Evolutionary conservation across 2,888 invertebrate genomes (phyloP).

Genomic region (Eurytoma californica): DNA sequence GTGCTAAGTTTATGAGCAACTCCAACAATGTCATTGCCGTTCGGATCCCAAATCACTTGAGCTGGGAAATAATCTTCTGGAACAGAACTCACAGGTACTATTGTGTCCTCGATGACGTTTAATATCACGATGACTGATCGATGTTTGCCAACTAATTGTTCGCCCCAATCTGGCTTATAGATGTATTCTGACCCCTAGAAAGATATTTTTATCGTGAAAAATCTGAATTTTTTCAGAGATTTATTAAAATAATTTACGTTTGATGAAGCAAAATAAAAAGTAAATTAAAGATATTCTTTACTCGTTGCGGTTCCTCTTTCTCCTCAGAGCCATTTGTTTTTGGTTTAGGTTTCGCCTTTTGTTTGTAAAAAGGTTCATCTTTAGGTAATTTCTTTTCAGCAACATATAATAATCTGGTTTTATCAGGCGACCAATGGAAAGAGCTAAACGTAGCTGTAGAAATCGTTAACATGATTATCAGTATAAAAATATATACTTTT

Average conservation of each 20-base stretch:
- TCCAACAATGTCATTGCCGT: slow-evolving; percentile 79
- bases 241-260: not conserved
- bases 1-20: slow-evolving; percentile 84
- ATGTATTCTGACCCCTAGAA: slow-evolving; percentile 84
- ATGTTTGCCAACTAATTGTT: slow-evolving; percentile 85
- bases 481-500: not conserved
- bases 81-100: slow-evolving; percentile 77
- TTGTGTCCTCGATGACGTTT: slow-evolving; percentile 79
- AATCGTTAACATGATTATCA: not conserved
- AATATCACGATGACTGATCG: slow-evolving; percentile 83
- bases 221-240: not conserved
- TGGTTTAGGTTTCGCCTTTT: slow-evolving; percentile 73
- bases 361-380: slow-evolving; percentile 84
- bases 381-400: slow-evolving; percentile 88
- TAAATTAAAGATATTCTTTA: slow-evolving; percentile 12
- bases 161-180: slow-evolving; percentile 89
- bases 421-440: slow-evolving; percentile 85
- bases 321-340: slow-evolving; percentile 64
- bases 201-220: not conserved
- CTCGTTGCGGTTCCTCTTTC: slow-evolving; percentile 59
- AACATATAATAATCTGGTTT: slow-evolving; percentile 83
- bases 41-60: slow-evolving; percentile 77
- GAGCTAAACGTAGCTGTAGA: slow-evolving; percentile 80
- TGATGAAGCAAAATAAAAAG: not conserved
- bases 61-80: slow-evolving; percentile 80